Evolutionary conservation across 1,140 invertebrate genomes (phyloP), one percentile per base, ranked within the genome.

Genomic region (Chrysoperla carnea): DNA sequence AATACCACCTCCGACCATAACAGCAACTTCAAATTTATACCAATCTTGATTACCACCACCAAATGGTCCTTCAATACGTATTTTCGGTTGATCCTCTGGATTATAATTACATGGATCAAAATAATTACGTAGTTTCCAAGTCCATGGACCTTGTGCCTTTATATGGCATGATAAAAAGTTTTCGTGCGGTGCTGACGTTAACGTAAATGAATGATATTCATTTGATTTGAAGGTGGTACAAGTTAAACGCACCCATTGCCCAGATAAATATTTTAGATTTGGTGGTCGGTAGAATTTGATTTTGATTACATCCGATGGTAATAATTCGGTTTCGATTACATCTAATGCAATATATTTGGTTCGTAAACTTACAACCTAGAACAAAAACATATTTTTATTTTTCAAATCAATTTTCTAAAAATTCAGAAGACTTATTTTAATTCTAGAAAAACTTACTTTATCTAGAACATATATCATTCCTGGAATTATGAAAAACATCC

Each of bases 31-130:
- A 54, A 92, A 93, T 62, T 94, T 95, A 62, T 96, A 96, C 93
- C 92, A 97, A 63, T 98, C 94, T 60, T 99, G 95, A 64, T 99
- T 99, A 2, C 95, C 95, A 15, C 94, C 94, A 1, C 95, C 95
- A 54, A 95, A 99, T 0, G 95, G 95, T 1, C 95, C 95, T 62
- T 98, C 94, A 37, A 99, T 77, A 40, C 91, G 77, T 46, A 82
- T 80, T 59, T 90, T 84, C 1, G 92, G 87, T 56, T 84, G 76
- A 51, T 82, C 78, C 48, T 90, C 87, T 0, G 84, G 80, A 56
- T 88, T 84, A 52, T 84, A 93, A 57, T 93, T 94, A 55, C 81
- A 85, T 2, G 91, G 88, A 65, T 96, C 91, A 56, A 98, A 95
- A 54, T 92, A 93, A 60, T 95, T 94, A 33, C 94, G 71, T 1